Base-by-base conservation (phyloP, 1,140 invertebrate genomes). In the Orchesella cincta region DNA sequence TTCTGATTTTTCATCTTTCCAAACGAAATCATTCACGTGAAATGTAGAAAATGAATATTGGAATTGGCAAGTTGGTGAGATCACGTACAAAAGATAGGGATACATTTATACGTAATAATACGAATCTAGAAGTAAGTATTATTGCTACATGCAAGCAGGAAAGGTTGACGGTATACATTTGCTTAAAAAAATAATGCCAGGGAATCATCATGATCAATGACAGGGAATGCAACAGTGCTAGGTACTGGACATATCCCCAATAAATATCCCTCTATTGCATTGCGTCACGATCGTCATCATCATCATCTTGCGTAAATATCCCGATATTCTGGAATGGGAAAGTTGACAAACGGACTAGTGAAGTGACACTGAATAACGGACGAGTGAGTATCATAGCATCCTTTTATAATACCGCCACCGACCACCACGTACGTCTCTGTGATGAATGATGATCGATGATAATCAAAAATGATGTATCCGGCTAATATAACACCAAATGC, bases 11-110 rank as follows among this genome's bases (percentile, higher is more conserved):
- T 57, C 52, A 26, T 57, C 23, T 57, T 57, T 57, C 39, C 39
- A 18, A 46, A 46, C 39, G n/a, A n/a, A 46, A 46, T 46, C 39
- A 46, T 18, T 46, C 52, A 57, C 5, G 52, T n/a, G 52, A 57
- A 57, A 57, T 57, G 23, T 57, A 57, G 52, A 57, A 57, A 57
- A 46, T 46, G 39, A 57, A 57, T 57, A n/a, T n/a, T 8, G 52
- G 23, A 8, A 14, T 57, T 26, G 23, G 52, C 52, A 57, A 57
- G 52, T 57, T 57, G 52, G 52, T n/a, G 23, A n/a, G 23, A 57
- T 57, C 52, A 57, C 52, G 52, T 57, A 57, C 52, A 23, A 46
- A 8, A 46, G 39, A 46, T 46, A 46, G 5, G 5, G 39, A 46
- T 8, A 18, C 39, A 46, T 46, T 8, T 46, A 46, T 46, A 46